These are phyloP conservation scores for Operophtera brumata DNA, from an alignment of 2,888 invertebrate genomes.

Conservation along the genomic window DNA sequence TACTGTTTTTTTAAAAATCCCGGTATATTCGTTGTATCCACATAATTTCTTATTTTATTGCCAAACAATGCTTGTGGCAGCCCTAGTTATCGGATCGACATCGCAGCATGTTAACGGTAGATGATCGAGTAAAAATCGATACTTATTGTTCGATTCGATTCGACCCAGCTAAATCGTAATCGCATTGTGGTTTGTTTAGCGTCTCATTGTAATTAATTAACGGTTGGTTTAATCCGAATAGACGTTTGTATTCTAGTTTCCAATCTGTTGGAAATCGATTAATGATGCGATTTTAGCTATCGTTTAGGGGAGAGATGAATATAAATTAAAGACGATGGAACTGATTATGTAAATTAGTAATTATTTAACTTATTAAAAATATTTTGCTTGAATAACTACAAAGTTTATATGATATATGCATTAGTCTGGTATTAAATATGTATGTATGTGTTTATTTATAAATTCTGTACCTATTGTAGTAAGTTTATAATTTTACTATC, in stretches of 20 bases:
- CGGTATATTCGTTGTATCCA: too few relatives aligned
- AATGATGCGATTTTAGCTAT: constrained; percentile 20
- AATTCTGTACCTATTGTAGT: too few relatives aligned
- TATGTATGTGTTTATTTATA: too few relatives aligned
- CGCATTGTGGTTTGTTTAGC: constrained; percentile 56
- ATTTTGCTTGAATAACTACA: too few relatives aligned
- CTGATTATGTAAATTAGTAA: background rate
- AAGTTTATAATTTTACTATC: too few relatives aligned
- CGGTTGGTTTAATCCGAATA: constrained; percentile 48
- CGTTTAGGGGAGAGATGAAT: constrained; percentile 2
- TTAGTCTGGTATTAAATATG: too few relatives aligned
- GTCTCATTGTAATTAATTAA: constrained; percentile 47
- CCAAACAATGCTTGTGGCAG: background rate
- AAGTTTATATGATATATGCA: too few relatives aligned
- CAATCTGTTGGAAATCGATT: constrained; percentile 29
- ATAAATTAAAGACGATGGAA: constrained; percentile 2
- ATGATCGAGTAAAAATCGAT: constrained; percentile 66
- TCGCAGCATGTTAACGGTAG: constrained; percentile 65
- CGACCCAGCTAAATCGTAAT: constrained; percentile 62
- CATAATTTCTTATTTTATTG: too few relatives aligned
- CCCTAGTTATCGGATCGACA: constrained; percentile 55
- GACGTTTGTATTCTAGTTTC: constrained; percentile 35
- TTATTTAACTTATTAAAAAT: too few relatives aligned
- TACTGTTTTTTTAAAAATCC: too few relatives aligned
- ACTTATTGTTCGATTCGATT: constrained; percentile 61